Base-by-base conservation (phyloP, 23 tunicate genomes). In the Halocynthia roretzi region DNA sequence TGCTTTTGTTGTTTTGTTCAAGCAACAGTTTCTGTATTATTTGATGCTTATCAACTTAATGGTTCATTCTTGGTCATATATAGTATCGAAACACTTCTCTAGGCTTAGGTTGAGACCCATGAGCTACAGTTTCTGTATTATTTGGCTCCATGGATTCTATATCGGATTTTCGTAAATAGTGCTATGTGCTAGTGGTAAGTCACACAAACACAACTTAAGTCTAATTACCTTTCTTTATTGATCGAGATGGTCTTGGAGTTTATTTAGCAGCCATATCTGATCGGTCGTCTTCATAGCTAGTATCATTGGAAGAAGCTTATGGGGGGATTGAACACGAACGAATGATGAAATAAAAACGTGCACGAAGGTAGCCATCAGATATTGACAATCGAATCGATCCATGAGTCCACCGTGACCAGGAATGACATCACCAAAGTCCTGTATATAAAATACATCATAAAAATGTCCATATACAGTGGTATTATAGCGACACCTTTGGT, bases 371-470 rank as follows among this genome's bases (percentile, higher is more conserved):
- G 87, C 93, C 93, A 96, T 90, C 65, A 96, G 70, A 71, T 69
- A 96, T 48, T 90, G 96, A 50, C 99, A 96, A 83, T 96, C 99
- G 58, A 90, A 89, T 44, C 99, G 77, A 72, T 96, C 99, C 99
- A 96, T 83, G 31, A 96, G 53, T 7, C 99, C 99, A 31, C 99
- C 99, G 61, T 96, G 99, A 5, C 99, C 99, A 15, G 99, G 99
- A 50, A 96, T 96, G 21, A 84, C 68, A 85, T 96, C 99, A n/a
- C 99, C 89, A 67, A 96, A 96, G 65, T 96, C 96, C 92, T 90
- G 84, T 21, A 15, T 20, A 48, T 10, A 65, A 65, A 65, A 11
- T 31, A 31, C 44, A 31, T 31, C 44, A 31, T 31, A 31, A 31
- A 31, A 31, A 31, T 31, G 44, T 31, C 44, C 44, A 31, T 31